Conservation (phyloP, 2,888 invertebrate species). For the Allophyes oxyacanthae region DNA sequence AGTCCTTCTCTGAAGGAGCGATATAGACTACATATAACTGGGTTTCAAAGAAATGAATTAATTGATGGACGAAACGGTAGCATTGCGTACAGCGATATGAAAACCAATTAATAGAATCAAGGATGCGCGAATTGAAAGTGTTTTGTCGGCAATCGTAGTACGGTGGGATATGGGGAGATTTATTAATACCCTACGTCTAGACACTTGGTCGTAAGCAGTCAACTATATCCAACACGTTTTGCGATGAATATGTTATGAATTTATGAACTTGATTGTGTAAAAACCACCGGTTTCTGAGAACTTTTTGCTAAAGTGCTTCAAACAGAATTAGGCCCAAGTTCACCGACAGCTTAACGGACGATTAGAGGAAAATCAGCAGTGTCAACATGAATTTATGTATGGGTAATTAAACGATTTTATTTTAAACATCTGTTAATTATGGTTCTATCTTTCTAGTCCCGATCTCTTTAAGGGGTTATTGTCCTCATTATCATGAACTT, state of each 20-base stretch:
- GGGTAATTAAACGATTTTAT: no score
- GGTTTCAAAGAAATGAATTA: slow-evolving; percentile 62
- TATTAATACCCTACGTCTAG: slow-evolving; percentile 37
- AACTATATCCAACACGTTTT: slow-evolving; percentile 43
- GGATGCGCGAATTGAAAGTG: slow-evolving; percentile 63
- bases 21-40: slow-evolving; percentile 52
- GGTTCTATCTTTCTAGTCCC: no score
- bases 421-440: no score
- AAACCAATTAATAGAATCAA: slow-evolving; percentile 61
- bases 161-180: slow-evolving; percentile 41
- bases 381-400: no score
- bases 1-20: slow-evolving; percentile 61
- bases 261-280: slow-evolving; percentile 19
- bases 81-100: slow-evolving; percentile 56
- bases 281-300: slow-evolving; percentile 12
- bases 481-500: no score
- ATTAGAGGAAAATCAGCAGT: no score
- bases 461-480: no score
- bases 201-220: slow-evolving; percentile 22
- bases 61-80: slow-evolving; percentile 56
- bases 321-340: no score
- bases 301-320: background rate
- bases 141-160: slow-evolving; percentile 53
- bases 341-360: no score
- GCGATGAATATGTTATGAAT: slow-evolving; percentile 42